Percentiles rank a stretch among this genome's conserved stretches.
Evolutionary conservation across 2,113 vertebrate species (phyloP).

Genomic region (Sprattus sprattus): DNA sequence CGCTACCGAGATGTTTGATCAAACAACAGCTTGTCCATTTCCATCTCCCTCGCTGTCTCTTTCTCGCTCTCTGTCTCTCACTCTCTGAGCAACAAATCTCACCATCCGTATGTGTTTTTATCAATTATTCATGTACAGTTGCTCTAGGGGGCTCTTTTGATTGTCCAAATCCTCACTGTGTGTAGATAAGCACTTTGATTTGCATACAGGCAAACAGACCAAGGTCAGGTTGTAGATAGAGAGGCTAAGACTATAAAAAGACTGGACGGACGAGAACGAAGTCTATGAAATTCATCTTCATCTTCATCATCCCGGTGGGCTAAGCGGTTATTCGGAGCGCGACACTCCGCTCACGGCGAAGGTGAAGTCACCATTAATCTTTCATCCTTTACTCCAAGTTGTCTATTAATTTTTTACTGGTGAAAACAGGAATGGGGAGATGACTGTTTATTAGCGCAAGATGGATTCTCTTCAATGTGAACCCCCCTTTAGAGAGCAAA

Average conservation of each 20-base stretch:
- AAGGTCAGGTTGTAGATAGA: not conserved
- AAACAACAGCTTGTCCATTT: not conserved
- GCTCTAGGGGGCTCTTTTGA: not conserved
- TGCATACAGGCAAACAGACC: not conserved
- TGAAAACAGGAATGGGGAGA: not conserved
- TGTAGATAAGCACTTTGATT: not conserved
- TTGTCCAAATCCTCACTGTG: not conserved
- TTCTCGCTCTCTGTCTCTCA: not conserved
- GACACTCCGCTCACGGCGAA: not conserved
- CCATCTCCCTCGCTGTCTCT: not conserved
- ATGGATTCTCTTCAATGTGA: constrained; percentile 14
- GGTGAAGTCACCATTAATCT: not conserved
- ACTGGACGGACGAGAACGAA: not conserved
- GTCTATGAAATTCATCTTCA: not conserved
- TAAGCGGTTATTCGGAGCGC: not conserved
- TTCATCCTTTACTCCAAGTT: not conserved
- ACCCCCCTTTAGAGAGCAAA: not conserved
- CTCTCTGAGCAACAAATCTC: not conserved
- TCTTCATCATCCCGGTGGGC: not conserved
- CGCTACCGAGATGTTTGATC: not conserved
- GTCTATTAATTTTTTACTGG: constrained; percentile 5
- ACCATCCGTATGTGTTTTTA: not conserved
- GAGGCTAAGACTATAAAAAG: not conserved
- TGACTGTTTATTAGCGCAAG: constrained; percentile 12
- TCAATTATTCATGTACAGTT: not conserved